These are phyloP conservation scores for Steatocranus sp. DNA, from an alignment of 2,797 vertebrate genomes.

Conservation along the genomic window DNA sequence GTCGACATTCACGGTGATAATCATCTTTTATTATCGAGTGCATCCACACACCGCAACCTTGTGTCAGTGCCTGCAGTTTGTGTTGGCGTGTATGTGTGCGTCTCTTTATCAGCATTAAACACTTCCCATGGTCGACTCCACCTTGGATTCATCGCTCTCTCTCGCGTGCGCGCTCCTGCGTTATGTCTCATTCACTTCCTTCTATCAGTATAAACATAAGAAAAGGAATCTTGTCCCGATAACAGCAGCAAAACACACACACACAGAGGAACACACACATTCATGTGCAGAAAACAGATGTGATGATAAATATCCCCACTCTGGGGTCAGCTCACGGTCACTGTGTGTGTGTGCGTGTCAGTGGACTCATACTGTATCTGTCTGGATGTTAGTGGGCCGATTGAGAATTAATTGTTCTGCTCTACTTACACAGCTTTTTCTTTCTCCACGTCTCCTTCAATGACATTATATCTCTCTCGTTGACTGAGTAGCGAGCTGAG, in stretches of 20 bases:
- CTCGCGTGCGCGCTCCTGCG: not conserved
- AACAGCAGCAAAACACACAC: constrained; percentile 8
- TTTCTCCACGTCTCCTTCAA: constrained; percentile 10
- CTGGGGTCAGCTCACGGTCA: constrained; percentile 51
- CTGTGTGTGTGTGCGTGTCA: not conserved
- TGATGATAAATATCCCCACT: constrained; percentile 53
- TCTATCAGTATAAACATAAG: not conserved
- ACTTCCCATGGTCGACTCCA: constrained; percentile 40
- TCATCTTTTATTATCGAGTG: constrained; percentile 33
- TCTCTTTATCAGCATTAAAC: constrained; percentile 42
- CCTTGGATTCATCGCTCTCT: not conserved
- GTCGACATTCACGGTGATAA: constrained; percentile 25
- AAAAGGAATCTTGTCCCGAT: not conserved
- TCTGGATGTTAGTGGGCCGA: constrained; percentile 44
- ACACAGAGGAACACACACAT: constrained; percentile 44
- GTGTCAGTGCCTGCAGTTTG: not conserved
- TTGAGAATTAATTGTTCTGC: constrained; percentile 53
- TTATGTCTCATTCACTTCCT: constrained; percentile 1
- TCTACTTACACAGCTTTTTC: constrained; percentile 21
- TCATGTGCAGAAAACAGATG: constrained; percentile 52
- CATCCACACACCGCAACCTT: not conserved
- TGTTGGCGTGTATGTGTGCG: not conserved
- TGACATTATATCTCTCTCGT: constrained; percentile 34
- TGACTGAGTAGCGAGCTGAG: constrained; percentile 39
- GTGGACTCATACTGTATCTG: constrained; percentile 26